Evolutionary conservation across 1,140 invertebrate species (phyloP), one percentile per base, ranked within the genome.

Genomic region (Neotoxoptera formosana): DNA sequence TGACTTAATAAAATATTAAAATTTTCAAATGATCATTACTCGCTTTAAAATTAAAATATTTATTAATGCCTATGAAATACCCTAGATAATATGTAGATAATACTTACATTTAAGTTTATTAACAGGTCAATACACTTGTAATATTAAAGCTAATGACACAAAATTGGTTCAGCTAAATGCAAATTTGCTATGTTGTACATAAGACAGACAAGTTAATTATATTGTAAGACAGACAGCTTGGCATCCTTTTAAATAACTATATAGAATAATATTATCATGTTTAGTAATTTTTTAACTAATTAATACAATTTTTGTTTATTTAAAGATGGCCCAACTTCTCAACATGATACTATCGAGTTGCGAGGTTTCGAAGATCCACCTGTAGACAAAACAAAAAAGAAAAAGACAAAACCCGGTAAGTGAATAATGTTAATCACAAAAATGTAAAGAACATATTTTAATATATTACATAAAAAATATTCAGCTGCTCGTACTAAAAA

Each of bases 291-390:
- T 67, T 89, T 36, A 88, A 88, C 11, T 56, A 14, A 89, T 21
- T 51, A n/a, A 21, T 51, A n/a, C 20, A 25, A 30, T 84, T 25
- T 56, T 34, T 91, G 81, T 93, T 93, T 88, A 8, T 93, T 30
- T 97, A 98, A 97, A 95, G 97, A 96, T 90, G 98, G 98, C 60
- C 98, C 98, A 53, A 97, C 97, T 90, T 98, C 98, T 88, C 98
- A 98, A 94, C 96, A 97, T 94, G 98, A 99, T 94, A 98, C 97
- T n/a, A 99, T 99, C 93, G 98, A 99, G 95, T 95, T 99, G 90
- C 96, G 97, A 93, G 98, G 98, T 11, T 99, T 99, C 95, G 98
- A 99, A 84, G 97, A 98, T 95, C 95, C 94, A n/a, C 95, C 96
- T 95, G 96, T 95, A 56, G 56, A 92, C n/a, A 92, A 87, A 34